phyloP scores from a whole-genome alignment of 1,140 invertebrate genomes.

The Zaprionus capensis region DNA sequence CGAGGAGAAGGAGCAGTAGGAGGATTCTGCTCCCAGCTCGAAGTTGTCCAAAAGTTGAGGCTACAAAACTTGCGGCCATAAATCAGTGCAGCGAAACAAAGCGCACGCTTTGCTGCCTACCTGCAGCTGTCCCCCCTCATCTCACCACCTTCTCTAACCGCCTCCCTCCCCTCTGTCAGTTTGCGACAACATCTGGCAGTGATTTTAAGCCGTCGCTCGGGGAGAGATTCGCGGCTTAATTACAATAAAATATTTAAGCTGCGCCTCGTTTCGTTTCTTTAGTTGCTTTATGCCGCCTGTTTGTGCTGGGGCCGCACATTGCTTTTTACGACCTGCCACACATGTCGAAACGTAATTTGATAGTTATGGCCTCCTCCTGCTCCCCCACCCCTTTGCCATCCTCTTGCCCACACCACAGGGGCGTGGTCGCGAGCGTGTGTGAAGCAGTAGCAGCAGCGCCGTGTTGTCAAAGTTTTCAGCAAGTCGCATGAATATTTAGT shows the following conservation, averaged over 20 bases:
- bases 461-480: constrained; percentile 46
- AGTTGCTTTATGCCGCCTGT: constrained; percentile 46
- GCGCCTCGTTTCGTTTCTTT: constrained; percentile 13
- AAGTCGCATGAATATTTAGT: constrained; percentile 79
- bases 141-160: neutral
- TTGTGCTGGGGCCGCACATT: constrained; percentile 40
- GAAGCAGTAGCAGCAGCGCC: neutral
- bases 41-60: constrained; percentile 12
- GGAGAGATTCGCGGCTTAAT: constrained; percentile 73
- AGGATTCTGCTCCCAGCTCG: neutral
- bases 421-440: constrained; percentile 20
- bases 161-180: neutral
- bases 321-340: constrained; percentile 59
- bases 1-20: too few species aligned
- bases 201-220: constrained; percentile 43
- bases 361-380: constrained; percentile 56
- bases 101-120: constrained; percentile 12
- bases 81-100: constrained; percentile 47
- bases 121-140: neutral
- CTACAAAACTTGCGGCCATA: constrained; percentile 66
- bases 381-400: neutral
- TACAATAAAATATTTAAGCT: constrained; percentile 78
- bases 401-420: neutral
- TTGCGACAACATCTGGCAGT: constrained; percentile 42
- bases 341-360: constrained; percentile 74